Evolutionary conservation across 2,113 vertebrate species (phyloP).

Genomic region (human): DNA sequence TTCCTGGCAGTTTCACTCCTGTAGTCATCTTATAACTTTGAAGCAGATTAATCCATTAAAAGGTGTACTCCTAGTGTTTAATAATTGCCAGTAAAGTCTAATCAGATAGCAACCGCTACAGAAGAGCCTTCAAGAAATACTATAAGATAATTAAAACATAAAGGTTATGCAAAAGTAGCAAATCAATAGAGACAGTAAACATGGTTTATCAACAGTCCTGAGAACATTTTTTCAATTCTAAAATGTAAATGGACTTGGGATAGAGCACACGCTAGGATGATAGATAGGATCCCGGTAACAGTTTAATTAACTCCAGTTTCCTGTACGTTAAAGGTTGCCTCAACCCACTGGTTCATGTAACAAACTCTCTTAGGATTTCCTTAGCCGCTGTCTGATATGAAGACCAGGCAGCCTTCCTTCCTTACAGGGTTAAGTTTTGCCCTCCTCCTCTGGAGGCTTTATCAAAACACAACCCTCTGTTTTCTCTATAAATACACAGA

Average conservation of each 20-base stretch:
- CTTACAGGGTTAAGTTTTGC: conserved; percentile 62
- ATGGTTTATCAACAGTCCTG: conserved; percentile 78
- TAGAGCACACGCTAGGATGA: conserved; percentile 73
- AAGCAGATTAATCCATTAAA: conserved; percentile 80
- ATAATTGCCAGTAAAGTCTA: conserved; percentile 71
- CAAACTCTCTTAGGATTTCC: conserved; percentile 83
- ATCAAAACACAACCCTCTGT: conserved; percentile 68
- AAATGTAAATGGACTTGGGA: conserved; percentile 83
- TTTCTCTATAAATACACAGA: conserved; percentile 68
- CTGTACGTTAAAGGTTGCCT: conserved; percentile 83
- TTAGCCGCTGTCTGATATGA: conserved; percentile 74
- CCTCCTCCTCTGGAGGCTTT: conserved; percentile 54
- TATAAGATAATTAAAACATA: conserved; percentile 84
- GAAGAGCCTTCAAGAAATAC: conserved; percentile 76
- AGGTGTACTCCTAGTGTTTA: conserved; percentile 67
- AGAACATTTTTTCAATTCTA: conserved; percentile 79
- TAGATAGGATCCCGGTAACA: conserved; percentile 80
- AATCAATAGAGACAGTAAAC: conserved; percentile 84
- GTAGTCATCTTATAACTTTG: conserved; percentile 67
- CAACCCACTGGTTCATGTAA: conserved; percentile 85
- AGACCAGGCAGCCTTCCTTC: conserved; percentile 21
- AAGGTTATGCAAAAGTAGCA: conserved; percentile 83
- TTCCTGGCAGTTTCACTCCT: conserved; percentile 54
- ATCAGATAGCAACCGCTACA: conserved; percentile 72
- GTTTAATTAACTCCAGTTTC: conserved; percentile 87